Evolutionary conservation across 2,888 invertebrate genomes (phyloP).

Genomic region (Chrysolina oricalcia): DNA sequence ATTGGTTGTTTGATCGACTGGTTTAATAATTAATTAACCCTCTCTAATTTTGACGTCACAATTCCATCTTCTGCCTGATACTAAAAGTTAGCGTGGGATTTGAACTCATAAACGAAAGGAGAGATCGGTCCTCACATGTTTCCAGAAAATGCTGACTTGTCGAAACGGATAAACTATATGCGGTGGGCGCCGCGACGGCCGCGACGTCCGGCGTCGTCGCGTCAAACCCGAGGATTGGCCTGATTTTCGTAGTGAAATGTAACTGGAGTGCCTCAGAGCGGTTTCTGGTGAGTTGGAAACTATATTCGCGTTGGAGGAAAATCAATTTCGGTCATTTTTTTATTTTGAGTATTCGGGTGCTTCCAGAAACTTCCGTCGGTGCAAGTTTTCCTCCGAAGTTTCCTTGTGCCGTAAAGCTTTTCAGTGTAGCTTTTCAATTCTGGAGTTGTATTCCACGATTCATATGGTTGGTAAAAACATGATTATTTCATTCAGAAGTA

Average conservation of each 20-base stretch:
- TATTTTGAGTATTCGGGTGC: background rate
- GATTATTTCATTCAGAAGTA: no score
- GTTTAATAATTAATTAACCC: no score
- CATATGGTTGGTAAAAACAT: no score
- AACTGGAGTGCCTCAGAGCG: conserved; percentile 5
- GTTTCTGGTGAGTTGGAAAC: background rate
- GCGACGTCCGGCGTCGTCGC: conserved; percentile 2
- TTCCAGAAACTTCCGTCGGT: background rate
- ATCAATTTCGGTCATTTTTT: background rate
- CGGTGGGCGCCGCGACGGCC: conserved; percentile 11
- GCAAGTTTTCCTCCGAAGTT: background rate
- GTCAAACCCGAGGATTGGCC: background rate
- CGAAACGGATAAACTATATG: background rate
- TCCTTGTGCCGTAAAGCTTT: background rate
- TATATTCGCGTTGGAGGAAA: background rate
- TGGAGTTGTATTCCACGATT: no score
- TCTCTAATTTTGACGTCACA: conserved; percentile 2
- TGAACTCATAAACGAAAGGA: background rate
- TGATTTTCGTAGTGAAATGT: conserved; percentile 11
- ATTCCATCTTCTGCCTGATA: background rate
- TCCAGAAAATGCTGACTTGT: background rate
- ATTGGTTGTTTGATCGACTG: no score
- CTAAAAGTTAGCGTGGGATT: background rate
- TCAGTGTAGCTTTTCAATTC: no score
- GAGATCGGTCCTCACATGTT: background rate